Conservation (phyloP, 2,797 vertebrate genomes). For the Nothura maculosa region DNA sequence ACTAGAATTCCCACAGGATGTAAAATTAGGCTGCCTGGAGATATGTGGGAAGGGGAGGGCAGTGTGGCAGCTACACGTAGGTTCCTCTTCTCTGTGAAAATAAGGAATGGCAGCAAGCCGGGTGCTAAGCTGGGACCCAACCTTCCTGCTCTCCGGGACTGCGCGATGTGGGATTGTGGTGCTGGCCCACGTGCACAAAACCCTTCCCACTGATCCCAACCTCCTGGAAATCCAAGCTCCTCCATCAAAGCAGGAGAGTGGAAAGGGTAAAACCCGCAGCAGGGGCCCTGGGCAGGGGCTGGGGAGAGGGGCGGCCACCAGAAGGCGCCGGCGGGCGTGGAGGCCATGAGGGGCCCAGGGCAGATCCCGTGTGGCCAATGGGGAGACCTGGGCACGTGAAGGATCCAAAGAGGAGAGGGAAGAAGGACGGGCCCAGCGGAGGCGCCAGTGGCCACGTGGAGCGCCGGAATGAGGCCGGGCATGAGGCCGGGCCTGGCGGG, state of each 20-base stretch:
- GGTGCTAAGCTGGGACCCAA: background rate
- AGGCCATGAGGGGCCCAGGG: background rate
- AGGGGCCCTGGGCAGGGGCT: background rate
- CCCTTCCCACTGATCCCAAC: background rate
- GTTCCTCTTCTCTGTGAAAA: background rate
- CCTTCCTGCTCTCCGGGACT: background rate
- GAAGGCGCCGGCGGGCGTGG: rapidly evolving
- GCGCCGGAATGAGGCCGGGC: background rate
- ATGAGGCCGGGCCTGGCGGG: background rate
- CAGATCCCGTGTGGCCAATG: rapidly evolving
- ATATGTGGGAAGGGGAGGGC: background rate
- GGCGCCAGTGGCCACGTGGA: background rate
- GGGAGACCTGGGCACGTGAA: rapidly evolving
- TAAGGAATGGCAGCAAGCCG: background rate
- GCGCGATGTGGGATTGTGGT: rapidly evolving
- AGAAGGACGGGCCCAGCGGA: rapidly evolving
- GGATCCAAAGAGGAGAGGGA: background rate
- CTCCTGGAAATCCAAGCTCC: background rate
- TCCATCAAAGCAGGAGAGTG: background rate
- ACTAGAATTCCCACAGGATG: background rate
- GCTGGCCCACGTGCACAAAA: background rate
- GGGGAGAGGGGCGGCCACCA: background rate
- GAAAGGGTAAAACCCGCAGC: background rate
- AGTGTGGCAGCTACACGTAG: background rate
- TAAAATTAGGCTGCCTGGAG: background rate